Base-by-base conservation (phyloP, 2,888 invertebrate genomes). In the Rhagonycha lutea region DNA sequence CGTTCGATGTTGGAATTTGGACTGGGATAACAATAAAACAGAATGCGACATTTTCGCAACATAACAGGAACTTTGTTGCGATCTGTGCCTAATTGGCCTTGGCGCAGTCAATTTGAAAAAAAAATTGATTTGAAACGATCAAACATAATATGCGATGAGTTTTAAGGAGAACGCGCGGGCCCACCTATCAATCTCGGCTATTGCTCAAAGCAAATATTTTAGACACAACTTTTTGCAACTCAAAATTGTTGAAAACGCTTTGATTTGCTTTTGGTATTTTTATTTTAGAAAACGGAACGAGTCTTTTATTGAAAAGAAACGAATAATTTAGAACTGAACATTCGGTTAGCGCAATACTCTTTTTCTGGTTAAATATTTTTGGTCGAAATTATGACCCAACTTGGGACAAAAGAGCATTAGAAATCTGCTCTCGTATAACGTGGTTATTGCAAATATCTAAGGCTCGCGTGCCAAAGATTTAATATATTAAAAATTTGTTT, bases 321-420 rank as follows among this genome's bases (percentile, higher is more conserved):
- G n/a, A 47, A n/a, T 47, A 47, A 47, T 47, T 47, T 47, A n/a
- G 47, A 47, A 47, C 47, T 3, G n/a, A 47, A 47, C n/a, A 47
- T 47, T 65, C 63, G 63, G 63, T 65, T 65, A 65, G 63, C 63
- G 26, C 63, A 65, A 65, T 24, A 23, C 26, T 65, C 18, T 65
- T 24, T 65, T 65, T 65, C 63, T 65, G 63, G 63, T 65, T 65
- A 65, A 65, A 65, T 65, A 65, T 65, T 65, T 47, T 65, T 65
- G 63, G 63, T 65, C 63, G 63, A 24, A 65, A 65, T 65, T 65
- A 26, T 65, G 63, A 65, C 63, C 63, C 63, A 65, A 24, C 12
- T 62, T 65, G 63, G 63, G 63, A 14, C 63, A 65, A 65, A 65
- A 65, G 63, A 65, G 63, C 26, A 65, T 65, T 65, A 65, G 63